Conservation (phyloP, 2,797 vertebrate genomes). For the Pipistrellus nathusii region DNA sequence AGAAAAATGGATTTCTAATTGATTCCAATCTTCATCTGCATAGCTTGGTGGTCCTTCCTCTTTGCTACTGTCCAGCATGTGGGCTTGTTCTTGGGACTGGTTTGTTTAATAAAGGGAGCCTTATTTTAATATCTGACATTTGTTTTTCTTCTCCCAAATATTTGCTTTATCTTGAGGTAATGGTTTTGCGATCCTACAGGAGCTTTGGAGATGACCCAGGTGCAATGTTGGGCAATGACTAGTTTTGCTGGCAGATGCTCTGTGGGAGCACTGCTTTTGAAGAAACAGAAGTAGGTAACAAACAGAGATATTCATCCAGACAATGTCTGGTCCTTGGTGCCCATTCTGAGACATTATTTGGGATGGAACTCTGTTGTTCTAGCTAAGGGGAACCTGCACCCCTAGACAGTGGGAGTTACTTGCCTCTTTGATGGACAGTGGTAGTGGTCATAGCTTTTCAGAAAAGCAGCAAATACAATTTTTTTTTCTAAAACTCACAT, state of each 20-base stretch:
- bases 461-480: neutral
- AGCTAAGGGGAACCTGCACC: no score
- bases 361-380: no score
- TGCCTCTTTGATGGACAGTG: neutral
- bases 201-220: neutral
- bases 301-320: neutral
- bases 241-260: neutral
- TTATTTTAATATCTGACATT: slow-evolving; percentile 43
- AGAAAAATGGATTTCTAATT: neutral
- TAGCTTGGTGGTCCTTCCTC: neutral
- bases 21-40: neutral
- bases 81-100: neutral
- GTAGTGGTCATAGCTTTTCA: neutral
- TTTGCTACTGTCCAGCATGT: neutral
- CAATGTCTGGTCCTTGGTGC: neutral
- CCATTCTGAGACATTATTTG: neutral
- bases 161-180: neutral
- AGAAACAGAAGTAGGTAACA: neutral
- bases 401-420: neutral
- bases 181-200: neutral
- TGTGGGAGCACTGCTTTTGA: neutral
- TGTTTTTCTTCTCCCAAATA: neutral
- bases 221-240: neutral
- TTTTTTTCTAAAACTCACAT: neutral
- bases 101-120: slow-evolving; percentile 73